Evolutionary conservation across 2,888 invertebrate genomes (phyloP), one percentile per base, ranked within the genome.

Genomic region (Isotomurus palustris): DNA sequence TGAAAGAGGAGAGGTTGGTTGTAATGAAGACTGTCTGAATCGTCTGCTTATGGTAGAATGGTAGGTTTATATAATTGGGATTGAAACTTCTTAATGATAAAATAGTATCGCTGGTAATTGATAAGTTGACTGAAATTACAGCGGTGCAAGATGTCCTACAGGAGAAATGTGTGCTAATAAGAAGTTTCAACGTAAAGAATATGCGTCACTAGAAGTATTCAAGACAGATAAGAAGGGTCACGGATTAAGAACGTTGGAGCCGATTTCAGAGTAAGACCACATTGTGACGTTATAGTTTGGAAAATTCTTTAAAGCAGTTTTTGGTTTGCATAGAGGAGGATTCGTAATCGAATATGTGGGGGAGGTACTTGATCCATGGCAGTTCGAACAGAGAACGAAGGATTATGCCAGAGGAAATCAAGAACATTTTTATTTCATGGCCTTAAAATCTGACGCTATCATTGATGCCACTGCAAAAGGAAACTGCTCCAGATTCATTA

Each of bases 311-410:
- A 32, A 10, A 32, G 8, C 14, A 32, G 8, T 32, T 32, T 32
- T 32, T 8, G 53, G 22, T 60, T 35, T 32, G 17, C 48, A 8
- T 40, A 62, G 91, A 56, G 95, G 93, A 8, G 85, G 88, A 72
- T 99, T 99, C 77, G 85, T 99, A 45, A 88, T 97, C 84, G 99
- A 99, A 75, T 99, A 99, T 75, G 90, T 99, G 0, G 99, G 99
- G 0, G 99, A 99, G 79, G 94, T 99, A 0, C 79, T 97, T 8
- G 88, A 92, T 75, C 87, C 86, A 48, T 85, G 87, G 67, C 90
- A 91, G 75, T 96, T 97, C 77, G 87, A 88, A 73, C 83, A 84
- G 53, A 82, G 97, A 6, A 89, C 91, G 0, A 87, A 88, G 72
- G 83, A 86, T 43, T 97, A 97, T 76, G 90, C 92, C 0, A 85